Evolutionary conservation across 30 jellyfish, hydroid and myxozoan species (phyloP), one percentile per base, ranked within the genome.

Genomic region (Clytia hemisphaerica): DNA sequence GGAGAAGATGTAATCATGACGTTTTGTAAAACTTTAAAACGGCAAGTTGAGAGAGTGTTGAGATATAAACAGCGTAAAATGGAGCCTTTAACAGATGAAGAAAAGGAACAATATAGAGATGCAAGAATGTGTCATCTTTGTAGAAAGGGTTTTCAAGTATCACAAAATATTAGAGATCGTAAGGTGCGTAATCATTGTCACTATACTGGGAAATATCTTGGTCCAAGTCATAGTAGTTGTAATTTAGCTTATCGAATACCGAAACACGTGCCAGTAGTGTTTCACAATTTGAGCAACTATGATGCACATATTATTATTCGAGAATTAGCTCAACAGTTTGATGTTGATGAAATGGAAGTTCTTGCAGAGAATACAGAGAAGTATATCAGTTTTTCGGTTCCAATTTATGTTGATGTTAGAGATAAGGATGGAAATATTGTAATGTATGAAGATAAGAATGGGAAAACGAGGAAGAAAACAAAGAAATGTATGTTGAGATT

Each of bases 301-400:
- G 85, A 78, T 51, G 67, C 63, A 28, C 85, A 78, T 42, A 63
- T 49, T 33, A 78, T 78, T 19, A 32, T 55, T 84, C 84, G 57
- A 25, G 75, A 37, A 63, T 60, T 60, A 21, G 64, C 31, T 3
- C 3, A 26, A 60, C 10, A 27, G 10, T n/a, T n/a, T n/a, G n/a
- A n/a, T n/a, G 32, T 31, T 21, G 65, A 30, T 24, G 37, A 16
- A 14, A 65, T 65, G 4, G 16, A 42, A 14, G 38, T 62, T 42
- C 38, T 65, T 24, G 44, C 78, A 7, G 9, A 36, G 42, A 44
- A 65, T 14, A 53, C 25, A 24, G 72, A 65, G 25, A 65, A 65
- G 40, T 65, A 65, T 32, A 46, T 65, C 6, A 35, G 25, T 4
- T 36, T 35, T 42, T 24, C 14, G 7, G 25, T 28, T 18, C 29